phyloP scores from a whole-genome alignment of 2,888 invertebrate genomes.

The Tetragonisca angustula region DNA sequence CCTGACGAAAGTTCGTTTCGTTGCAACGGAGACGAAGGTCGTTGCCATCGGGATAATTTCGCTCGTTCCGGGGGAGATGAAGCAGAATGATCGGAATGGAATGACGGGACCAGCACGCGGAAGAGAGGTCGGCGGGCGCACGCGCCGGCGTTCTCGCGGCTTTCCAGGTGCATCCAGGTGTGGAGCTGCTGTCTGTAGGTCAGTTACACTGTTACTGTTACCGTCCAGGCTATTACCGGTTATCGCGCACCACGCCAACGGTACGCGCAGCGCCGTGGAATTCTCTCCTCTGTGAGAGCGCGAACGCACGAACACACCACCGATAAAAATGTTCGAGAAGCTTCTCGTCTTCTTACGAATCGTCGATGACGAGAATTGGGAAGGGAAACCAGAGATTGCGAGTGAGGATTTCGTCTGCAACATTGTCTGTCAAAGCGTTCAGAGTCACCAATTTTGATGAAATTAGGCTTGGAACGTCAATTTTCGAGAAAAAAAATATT shows the following conservation, averaged over 20 bases:
- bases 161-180: slow-evolving; percentile 62
- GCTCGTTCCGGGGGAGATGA: neutral
- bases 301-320: slow-evolving; percentile 39
- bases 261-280: slow-evolving; percentile 68
- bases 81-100: neutral
- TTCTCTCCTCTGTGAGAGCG: slow-evolving; percentile 46
- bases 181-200: slow-evolving; percentile 72
- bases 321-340: too few relatives aligned
- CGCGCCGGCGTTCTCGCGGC: slow-evolving; percentile 30
- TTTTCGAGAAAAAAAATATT: too few relatives aligned
- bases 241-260: slow-evolving; percentile 75
- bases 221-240: slow-evolving; percentile 75
- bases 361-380: too few relatives aligned
- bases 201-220: slow-evolving; percentile 79
- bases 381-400: too few relatives aligned
- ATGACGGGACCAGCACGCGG: neutral
- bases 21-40: neutral
- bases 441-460: too few relatives aligned
- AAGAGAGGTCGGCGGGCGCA: slow-evolving; percentile 9
- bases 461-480: too few relatives aligned
- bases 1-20: neutral
- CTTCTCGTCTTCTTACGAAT: too few relatives aligned
- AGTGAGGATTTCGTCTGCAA: too few relatives aligned
- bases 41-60: neutral
- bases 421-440: too few relatives aligned